Conservation (phyloP, 2,888 invertebrate species). For the Dolichomitus sp. region DNA sequence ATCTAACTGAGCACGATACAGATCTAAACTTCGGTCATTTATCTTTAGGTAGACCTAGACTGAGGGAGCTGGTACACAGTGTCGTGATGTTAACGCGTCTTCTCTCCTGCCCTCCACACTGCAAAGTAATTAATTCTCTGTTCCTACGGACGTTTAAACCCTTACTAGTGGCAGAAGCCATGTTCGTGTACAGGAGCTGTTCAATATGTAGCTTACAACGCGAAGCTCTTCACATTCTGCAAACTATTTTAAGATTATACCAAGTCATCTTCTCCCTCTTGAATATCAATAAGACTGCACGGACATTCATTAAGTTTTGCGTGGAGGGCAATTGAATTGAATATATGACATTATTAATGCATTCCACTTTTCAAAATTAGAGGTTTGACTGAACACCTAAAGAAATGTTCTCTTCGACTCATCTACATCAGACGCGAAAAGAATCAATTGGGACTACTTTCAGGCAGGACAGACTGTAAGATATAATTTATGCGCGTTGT, state of each 20-base stretch:
- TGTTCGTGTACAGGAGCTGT: slow-evolving; percentile 52
- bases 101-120: slow-evolving; percentile 41
- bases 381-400: background rate
- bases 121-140: slow-evolving; percentile 66
- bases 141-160: slow-evolving; percentile 58
- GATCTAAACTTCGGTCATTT: slow-evolving; percentile 56
- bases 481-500: slow-evolving; percentile 4
- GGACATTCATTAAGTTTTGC: background rate
- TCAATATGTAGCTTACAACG: slow-evolving; percentile 38
- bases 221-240: slow-evolving; percentile 49
- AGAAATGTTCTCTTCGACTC: background rate
- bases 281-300: slow-evolving; percentile 12
- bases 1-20: slow-evolving; percentile 27
- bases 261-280: slow-evolving; percentile 11
- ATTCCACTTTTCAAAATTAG: background rate
- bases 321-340: background rate
- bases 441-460: slow-evolving; percentile 37
- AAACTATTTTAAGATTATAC: slow-evolving; percentile 60
- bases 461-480: slow-evolving; percentile 37
- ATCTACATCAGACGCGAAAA: background rate
- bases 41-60: slow-evolving; percentile 37
- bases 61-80: slow-evolving; percentile 37
- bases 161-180: slow-evolving; percentile 34
- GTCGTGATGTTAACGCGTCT: slow-evolving; percentile 62
- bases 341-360: background rate